Conservation (phyloP, 2,888 invertebrate species). For the Drosophila melanocephala region DNA sequence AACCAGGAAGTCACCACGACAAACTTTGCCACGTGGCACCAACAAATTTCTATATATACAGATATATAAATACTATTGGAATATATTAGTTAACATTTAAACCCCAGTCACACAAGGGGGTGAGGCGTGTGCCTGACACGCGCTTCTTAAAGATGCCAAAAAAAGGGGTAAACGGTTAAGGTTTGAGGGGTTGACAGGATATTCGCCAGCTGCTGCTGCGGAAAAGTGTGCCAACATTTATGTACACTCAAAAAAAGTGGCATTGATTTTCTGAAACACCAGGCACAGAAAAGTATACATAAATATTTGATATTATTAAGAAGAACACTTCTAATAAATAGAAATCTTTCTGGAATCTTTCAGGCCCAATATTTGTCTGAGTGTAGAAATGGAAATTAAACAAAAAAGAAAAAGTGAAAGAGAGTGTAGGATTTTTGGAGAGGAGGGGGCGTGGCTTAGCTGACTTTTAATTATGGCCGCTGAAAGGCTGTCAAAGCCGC, state of each 20-base stretch:
- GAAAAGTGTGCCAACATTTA: slow-evolving; percentile 67
- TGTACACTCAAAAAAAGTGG: not conserved
- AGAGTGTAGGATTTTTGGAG: slow-evolving; percentile 42
- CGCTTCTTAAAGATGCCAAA: slow-evolving; percentile 70
- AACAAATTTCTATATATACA: slow-evolving; percentile 38
- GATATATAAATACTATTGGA: slow-evolving; percentile 10
- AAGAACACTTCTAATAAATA: too few species aligned
- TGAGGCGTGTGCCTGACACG: slow-evolving; percentile 76
- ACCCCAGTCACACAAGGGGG: slow-evolving; percentile 37
- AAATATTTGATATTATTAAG: too few species aligned
- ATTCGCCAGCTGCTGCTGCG: slow-evolving; percentile 34
- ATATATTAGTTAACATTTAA: slow-evolving; percentile 78
- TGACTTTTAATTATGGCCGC: slow-evolving; percentile 61
- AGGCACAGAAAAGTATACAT: too few species aligned
- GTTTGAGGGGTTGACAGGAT: slow-evolving; percentile 39
- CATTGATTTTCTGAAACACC: not conserved
- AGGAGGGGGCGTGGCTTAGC: slow-evolving; percentile 42
- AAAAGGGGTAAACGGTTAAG: slow-evolving; percentile 35
- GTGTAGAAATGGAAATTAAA: slow-evolving; percentile 58
- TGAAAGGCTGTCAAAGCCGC: slow-evolving; percentile 55
- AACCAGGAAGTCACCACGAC: slow-evolving; percentile 48
- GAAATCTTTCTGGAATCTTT: too few species aligned
- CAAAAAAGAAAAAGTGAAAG: slow-evolving; percentile 4
- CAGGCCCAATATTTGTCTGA: not conserved
- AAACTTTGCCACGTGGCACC: slow-evolving; percentile 50